Conservation (phyloP, 2,113 vertebrate species). For the Campylomormyrus tamandua region DNA sequence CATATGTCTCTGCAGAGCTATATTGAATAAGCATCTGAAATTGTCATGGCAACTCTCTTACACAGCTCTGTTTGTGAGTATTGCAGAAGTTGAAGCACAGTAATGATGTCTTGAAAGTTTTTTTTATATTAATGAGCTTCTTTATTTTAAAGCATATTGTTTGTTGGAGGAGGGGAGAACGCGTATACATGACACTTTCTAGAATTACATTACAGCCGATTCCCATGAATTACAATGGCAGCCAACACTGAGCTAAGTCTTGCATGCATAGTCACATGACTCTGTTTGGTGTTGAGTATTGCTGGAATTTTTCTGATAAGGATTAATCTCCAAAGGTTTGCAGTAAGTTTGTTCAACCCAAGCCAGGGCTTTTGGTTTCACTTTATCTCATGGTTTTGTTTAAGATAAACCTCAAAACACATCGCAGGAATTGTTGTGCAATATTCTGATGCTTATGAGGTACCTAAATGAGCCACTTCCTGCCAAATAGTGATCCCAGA, state of each 20-base stretch:
- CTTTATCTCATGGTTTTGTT: background rate
- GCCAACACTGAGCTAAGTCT: slow-evolving; percentile 10
- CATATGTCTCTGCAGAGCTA: background rate
- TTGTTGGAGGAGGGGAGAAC: slow-evolving; percentile 41
- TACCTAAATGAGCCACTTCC: slow-evolving; percentile 27
- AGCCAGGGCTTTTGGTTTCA: background rate
- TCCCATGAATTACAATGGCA: slow-evolving; percentile 7
- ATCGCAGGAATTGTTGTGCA: background rate
- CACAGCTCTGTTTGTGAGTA: background rate
- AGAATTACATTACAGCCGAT: background rate
- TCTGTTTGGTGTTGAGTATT: slow-evolving; percentile 1
- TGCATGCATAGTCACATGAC: slow-evolving; percentile 17
- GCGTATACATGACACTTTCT: slow-evolving; percentile 27
- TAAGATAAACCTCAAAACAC: background rate
- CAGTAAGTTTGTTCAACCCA: background rate
- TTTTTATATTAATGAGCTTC: background rate
- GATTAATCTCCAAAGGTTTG: slow-evolving; percentile 14
- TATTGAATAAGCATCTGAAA: background rate
- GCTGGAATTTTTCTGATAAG: slow-evolving; percentile 21
- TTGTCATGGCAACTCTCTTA: background rate
- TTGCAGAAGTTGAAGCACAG: background rate
- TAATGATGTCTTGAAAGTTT: background rate
- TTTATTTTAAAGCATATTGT: slow-evolving; percentile 42
- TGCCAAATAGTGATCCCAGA: slow-evolving; percentile 31
- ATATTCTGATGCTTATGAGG: slow-evolving; percentile 22